These are phyloP conservation scores for Drosophila atroscutellata DNA, from an alignment of 2,888 invertebrate species.

Conservation along the genomic window DNA sequence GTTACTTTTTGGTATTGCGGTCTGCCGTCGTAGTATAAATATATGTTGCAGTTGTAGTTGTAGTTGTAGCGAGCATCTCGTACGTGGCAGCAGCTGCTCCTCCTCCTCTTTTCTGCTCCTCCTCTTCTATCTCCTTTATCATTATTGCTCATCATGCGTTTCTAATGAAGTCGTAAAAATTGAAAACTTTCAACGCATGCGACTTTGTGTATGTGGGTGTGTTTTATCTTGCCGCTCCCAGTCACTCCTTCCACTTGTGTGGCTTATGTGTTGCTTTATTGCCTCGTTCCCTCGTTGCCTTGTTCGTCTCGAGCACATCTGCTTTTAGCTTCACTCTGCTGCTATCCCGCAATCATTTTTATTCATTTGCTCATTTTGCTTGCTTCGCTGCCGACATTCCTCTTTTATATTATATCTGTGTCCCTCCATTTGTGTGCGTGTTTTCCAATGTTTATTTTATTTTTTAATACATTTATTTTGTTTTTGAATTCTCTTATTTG, in stretches of 20 bases:
- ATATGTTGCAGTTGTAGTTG: constrained; percentile 4
- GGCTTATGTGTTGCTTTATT: constrained; percentile 57
- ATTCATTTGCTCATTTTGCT: constrained; percentile 60
- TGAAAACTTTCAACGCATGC: constrained; percentile 73
- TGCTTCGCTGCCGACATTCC: constrained; percentile 31
- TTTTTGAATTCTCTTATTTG: constrained; percentile 28
- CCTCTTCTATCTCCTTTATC: constrained; percentile 46
- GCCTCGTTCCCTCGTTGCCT: constrained; percentile 25
- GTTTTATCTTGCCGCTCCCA: constrained; percentile 19
- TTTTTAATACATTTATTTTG: constrained; percentile 39
- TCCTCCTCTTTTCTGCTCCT: no score
- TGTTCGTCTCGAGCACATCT: constrained; percentile 25
- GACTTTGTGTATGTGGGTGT: constrained; percentile 2
- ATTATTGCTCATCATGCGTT: constrained; percentile 79
- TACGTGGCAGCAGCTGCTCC: constrained; percentile 51
- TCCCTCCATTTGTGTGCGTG: constrained; percentile 6
- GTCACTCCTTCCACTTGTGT: constrained; percentile 15
- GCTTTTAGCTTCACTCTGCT: constrained; percentile 25
- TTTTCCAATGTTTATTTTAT: constrained; percentile 9
- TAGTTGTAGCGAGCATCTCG: constrained; percentile 30
- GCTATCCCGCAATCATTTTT: constrained; percentile 60
- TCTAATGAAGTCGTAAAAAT: constrained; percentile 81
- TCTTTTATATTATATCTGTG: neutral
- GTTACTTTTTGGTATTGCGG: constrained; percentile 31
- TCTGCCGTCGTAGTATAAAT: constrained; percentile 5